Evolutionary conservation across 2,113 vertebrate species (phyloP), one percentile per base, ranked within the genome.

Genomic region (Amazona vittata): DNA sequence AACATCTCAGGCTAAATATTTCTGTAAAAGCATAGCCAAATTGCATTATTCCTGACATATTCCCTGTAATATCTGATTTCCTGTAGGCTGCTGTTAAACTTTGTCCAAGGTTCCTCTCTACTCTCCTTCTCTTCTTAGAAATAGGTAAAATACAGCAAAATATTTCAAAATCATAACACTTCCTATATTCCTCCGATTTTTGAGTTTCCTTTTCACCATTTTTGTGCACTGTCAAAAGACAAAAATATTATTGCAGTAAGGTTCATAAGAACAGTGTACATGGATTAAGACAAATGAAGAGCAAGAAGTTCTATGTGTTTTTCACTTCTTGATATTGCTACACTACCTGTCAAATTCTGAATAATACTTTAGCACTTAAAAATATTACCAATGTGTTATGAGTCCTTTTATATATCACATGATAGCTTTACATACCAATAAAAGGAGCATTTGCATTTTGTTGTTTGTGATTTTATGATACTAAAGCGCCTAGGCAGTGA

Each of bases 391-490:
- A 95, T 86, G n/a, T 79, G 43, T 74, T 82, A 86, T 46, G 62
- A 68, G 24, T 41, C 39, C 33, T 89, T 89, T 93, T 96, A 84
- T 93, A 78, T 70, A 69, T 94, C 83, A 86, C 65, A 79, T n/a
- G 80, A 89, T 70, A 78, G 52, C 57, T 96, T 94, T 96, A 96
- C 84, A 86, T 41, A 28, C 69, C 74, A 78, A 94, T 95, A 93
- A 94, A 94, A 93, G 6, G 14, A 74, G 24, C 44, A 94, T 97
- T 94, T 94, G 78, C 33, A 73, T 94, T 93, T 92, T 73, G 43
- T 64, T 96, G 64, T 95, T 95, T 92, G 65, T 64, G 59, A 71
- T 94, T 96, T 97, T 96, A 90, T 15, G 21, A 19, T 64, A 31
- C 77, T 60, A 89, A 93, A 96, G 79, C 57, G 69, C 74, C 52